Percentiles rank a stretch among this genome's conserved stretches.
Conservation (phyloP, 2,888 invertebrate genomes). For the Stenoptilia bipunctidactyla region DNA sequence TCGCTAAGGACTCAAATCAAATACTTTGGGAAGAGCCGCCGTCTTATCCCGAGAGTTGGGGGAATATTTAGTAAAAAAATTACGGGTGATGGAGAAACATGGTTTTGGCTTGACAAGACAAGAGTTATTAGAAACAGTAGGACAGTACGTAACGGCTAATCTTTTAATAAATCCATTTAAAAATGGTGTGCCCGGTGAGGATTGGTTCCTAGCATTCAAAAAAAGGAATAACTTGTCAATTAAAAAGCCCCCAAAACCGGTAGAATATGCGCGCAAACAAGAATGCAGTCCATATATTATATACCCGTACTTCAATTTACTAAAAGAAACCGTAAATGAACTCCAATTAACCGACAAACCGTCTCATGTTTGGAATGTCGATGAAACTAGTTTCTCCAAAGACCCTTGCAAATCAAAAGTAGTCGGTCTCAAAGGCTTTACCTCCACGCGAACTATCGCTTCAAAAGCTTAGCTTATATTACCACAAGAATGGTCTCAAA, state of each 20-base stretch:
- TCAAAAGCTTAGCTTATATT: no score
- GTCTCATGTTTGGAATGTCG: no score
- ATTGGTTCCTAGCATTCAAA: conserved; percentile 23
- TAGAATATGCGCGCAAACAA: conserved; percentile 22
- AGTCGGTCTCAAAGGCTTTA: no score
- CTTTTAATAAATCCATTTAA: conserved; percentile 22
- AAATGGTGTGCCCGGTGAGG: conserved; percentile 22
- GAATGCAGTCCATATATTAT: conserved; percentile 17
- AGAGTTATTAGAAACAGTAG: conserved; percentile 23
- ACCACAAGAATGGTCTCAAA: no score
- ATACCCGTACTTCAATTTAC: conserved; percentile 17
- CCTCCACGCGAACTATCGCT: no score
- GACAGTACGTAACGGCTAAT: conserved; percentile 20
- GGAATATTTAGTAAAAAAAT: conserved; percentile 18
- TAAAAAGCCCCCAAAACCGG: conserved; percentile 30
- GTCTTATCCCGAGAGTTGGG: conserved; percentile 20
- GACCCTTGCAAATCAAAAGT: no score
- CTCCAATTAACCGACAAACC: no score
- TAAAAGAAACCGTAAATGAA: conserved; percentile 14
- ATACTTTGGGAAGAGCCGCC: conserved; percentile 18
- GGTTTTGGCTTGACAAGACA: conserved; percentile 24
- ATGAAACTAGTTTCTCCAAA: no score
- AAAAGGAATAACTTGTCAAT: conserved; percentile 24
- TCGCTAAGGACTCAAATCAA: conserved; percentile 7
- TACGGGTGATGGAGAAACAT: conserved; percentile 21